Evolutionary conservation across 2,888 invertebrate genomes (phyloP).

Genomic region (Deilephila porcellus): DNA sequence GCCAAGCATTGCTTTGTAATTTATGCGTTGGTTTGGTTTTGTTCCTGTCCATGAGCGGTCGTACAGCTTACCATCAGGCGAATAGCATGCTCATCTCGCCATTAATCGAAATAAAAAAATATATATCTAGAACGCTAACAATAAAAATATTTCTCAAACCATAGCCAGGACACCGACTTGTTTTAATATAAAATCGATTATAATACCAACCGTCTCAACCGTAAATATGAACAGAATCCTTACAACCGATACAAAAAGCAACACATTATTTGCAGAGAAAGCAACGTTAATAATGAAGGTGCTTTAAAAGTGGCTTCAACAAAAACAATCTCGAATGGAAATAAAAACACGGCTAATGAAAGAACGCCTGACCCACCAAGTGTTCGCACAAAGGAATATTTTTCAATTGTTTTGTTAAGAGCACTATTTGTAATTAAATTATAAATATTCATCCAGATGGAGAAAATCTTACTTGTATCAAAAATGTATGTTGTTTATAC

Average conservation of each 20-base stretch:
- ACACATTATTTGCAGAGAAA: background rate
- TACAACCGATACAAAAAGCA: background rate
- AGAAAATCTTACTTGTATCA: too few species aligned
- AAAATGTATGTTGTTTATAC: too few species aligned
- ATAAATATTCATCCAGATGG: background rate
- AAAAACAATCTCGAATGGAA: conserved; percentile 17
- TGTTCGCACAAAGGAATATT: conserved; percentile 24
- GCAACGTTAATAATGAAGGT: conserved; percentile 16
- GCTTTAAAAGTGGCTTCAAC: conserved; percentile 15
- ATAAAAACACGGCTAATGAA: conserved; percentile 16
- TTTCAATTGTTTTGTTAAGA: conserved; percentile 19
- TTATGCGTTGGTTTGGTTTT: too few species aligned
- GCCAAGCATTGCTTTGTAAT: too few species aligned
- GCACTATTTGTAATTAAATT: conserved; percentile 17
- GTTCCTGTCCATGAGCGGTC: too few species aligned
- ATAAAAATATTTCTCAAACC: too few species aligned
- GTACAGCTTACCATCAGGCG: too few species aligned
- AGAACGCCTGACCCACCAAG: conserved; percentile 5
- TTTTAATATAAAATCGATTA: background rate
- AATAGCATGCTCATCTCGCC: too few species aligned
- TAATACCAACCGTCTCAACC: background rate
- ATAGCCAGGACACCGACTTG: background rate
- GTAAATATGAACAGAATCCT: background rate
- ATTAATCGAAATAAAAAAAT: too few species aligned
- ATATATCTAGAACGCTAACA: too few species aligned